These are phyloP conservation scores for Apodemus agrarius DNA, from an alignment of 2,797 vertebrate genomes.

Conservation along the genomic window DNA sequence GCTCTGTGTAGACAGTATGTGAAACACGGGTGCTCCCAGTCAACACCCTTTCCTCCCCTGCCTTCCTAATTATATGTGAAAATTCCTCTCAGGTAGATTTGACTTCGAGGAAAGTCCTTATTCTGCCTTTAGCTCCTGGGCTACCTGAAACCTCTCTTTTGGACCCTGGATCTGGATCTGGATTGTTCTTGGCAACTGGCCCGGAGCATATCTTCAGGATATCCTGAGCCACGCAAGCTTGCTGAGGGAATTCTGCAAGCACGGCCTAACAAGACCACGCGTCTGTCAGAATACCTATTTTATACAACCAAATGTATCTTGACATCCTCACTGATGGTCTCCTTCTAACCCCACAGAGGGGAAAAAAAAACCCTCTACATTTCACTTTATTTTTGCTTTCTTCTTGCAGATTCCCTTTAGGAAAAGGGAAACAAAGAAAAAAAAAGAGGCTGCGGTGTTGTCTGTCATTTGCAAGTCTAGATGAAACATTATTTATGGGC, in stretches of 20 bases:
- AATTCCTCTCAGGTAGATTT: constrained; percentile 26
- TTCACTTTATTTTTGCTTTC: constrained; percentile 35
- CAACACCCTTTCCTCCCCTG: constrained; percentile 47
- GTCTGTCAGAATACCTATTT: not conserved
- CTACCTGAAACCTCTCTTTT: constrained; percentile 46
- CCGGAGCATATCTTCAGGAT: not conserved
- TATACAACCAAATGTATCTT: constrained; percentile 19
- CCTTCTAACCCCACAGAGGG: not conserved
- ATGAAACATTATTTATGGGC: constrained; percentile 79
- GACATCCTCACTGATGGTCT: not conserved
- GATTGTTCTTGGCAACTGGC: not conserved
- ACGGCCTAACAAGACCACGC: not conserved
- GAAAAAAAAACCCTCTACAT: not conserved
- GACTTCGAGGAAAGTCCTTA: constrained; percentile 32
- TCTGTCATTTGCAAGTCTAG: constrained; percentile 77
- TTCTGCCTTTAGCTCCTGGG: not conserved
- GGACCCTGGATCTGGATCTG: not conserved
- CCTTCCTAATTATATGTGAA: constrained; percentile 68
- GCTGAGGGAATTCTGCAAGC: not conserved
- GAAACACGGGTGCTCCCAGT: constrained; percentile 39
- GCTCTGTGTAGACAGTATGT: constrained; percentile 30
- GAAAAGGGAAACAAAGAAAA: not conserved
- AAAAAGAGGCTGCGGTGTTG: constrained; percentile 46
- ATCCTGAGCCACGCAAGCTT: not conserved
- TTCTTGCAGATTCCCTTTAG: constrained; percentile 55